Percentiles rank a stretch among this genome's conserved stretches.
Evolutionary conservation across 2,797 vertebrate species (phyloP).

Genomic region (Denticeps clupeoides): DNA sequence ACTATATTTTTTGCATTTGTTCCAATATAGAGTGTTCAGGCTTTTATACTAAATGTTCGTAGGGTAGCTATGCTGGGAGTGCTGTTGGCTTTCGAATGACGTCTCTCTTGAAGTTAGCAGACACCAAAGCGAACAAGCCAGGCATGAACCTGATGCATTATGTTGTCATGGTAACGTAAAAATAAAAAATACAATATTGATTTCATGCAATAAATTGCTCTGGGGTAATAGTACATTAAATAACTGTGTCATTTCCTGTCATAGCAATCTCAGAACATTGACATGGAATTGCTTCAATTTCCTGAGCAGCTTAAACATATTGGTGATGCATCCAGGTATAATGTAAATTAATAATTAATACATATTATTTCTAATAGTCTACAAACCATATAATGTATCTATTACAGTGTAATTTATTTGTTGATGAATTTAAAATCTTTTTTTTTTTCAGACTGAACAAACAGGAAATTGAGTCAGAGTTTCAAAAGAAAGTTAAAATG

Average conservation of each 20-base stretch:
- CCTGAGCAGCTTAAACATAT: conserved; percentile 56
- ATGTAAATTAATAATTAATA: neutral
- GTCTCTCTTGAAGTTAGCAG: conserved; percentile 65
- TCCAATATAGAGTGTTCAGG: too few relatives aligned
- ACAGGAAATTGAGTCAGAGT: conserved; percentile 58
- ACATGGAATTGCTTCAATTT: conserved; percentile 54
- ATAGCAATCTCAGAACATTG: conserved; percentile 68
- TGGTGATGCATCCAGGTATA: conserved; percentile 58
- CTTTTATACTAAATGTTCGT: conserved; percentile 2
- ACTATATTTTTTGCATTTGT: too few relatives aligned
- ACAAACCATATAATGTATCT: too few relatives aligned
- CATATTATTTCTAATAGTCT: too few relatives aligned
- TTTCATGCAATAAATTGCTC: too few relatives aligned
- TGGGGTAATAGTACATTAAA: neutral
- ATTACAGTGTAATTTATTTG: neutral
- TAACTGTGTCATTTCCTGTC: neutral
- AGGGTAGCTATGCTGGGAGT: conserved; percentile 74
- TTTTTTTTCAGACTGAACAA: conserved; percentile 50
- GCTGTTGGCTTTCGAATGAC: conserved; percentile 66
- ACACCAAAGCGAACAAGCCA: conserved; percentile 73
- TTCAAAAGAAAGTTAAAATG: conserved; percentile 45
- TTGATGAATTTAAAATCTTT: neutral
- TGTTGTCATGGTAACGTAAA: conserved; percentile 61
- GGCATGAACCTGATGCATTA: conserved; percentile 81
- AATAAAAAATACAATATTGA: neutral